Conservation (phyloP, 2,797 vertebrate species). For the Mormyrops boulengeri region DNA sequence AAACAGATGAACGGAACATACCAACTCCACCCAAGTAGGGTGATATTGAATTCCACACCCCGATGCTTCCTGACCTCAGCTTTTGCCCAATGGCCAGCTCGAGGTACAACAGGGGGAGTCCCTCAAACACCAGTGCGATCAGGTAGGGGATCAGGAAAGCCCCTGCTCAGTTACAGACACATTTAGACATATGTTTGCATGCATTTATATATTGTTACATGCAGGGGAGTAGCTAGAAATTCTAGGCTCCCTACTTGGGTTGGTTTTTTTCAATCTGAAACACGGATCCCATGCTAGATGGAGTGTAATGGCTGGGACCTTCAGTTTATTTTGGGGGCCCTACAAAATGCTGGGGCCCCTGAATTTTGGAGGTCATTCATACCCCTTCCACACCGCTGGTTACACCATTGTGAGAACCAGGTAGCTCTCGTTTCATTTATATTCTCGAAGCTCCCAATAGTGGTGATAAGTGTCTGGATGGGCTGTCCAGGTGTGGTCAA, state of each 20-base stretch:
- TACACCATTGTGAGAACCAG: not conserved
- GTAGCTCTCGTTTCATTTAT: not conserved
- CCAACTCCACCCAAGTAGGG: conserved; percentile 77
- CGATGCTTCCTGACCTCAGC: conserved; percentile 70
- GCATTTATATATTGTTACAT: not conserved
- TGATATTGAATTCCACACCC: conserved; percentile 76
- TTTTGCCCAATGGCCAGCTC: conserved; percentile 82
- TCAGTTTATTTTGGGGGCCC: not conserved
- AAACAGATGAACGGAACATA: conserved; percentile 37
- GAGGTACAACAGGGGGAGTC: conserved; percentile 77
- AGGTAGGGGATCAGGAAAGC: conserved; percentile 86
- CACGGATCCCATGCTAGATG: not conserved
- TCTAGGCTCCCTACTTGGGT: not conserved
- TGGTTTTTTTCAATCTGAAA: not conserved
- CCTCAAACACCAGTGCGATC: conserved; percentile 76
- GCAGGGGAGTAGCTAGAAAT: not conserved
- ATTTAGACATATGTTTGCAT: not conserved
- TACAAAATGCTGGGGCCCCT: not conserved
- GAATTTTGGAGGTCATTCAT: not conserved
- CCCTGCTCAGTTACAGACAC: conserved; percentile 50
- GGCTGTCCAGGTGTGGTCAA: not conserved
- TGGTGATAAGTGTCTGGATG: not conserved
- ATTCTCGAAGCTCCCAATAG: not conserved
- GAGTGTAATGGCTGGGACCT: not conserved
- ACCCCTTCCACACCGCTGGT: not conserved